phyloP scores from a whole-genome alignment of 2,797 vertebrate species.

The Natrix natrix region DNA sequence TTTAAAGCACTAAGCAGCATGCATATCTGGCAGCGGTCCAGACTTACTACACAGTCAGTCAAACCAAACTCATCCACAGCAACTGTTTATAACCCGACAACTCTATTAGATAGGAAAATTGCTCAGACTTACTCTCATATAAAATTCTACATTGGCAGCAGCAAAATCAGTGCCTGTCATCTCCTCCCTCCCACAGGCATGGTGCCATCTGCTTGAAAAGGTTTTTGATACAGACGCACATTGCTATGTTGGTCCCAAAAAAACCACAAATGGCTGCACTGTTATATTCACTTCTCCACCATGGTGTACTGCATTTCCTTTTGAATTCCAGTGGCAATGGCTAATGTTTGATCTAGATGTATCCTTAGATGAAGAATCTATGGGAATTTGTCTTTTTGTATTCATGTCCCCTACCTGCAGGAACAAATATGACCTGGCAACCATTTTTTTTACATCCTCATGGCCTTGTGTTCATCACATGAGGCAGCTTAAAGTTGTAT shows the following conservation, averaged over 20 bases:
- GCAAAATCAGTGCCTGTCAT: not conserved
- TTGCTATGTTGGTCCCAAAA: not conserved
- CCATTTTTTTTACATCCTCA: not conserved
- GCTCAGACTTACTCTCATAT: not conserved
- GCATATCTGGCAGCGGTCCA: not conserved
- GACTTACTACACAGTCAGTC: not conserved
- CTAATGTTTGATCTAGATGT: not conserved
- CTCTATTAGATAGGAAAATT: not conserved
- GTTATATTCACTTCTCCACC: not conserved
- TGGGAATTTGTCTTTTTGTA: too few relatives aligned
- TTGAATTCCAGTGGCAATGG: not conserved
- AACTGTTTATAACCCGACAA: not conserved
- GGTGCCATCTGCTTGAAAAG: not conserved
- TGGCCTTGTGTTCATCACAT: not conserved
- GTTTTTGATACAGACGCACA: not conserved
- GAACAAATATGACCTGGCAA: not conserved
- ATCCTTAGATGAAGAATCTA: not conserved
- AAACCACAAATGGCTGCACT: not conserved
- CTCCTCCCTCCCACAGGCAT: not conserved
- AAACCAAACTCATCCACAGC: not conserved
- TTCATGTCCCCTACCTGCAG: not conserved
- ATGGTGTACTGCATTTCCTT: not conserved
- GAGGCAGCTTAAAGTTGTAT: not conserved
- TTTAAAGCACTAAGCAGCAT: not conserved
- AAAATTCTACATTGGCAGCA: not conserved